Conservation (phyloP, 2,797 vertebrate genomes). For the Onychomys torridus region DNA sequence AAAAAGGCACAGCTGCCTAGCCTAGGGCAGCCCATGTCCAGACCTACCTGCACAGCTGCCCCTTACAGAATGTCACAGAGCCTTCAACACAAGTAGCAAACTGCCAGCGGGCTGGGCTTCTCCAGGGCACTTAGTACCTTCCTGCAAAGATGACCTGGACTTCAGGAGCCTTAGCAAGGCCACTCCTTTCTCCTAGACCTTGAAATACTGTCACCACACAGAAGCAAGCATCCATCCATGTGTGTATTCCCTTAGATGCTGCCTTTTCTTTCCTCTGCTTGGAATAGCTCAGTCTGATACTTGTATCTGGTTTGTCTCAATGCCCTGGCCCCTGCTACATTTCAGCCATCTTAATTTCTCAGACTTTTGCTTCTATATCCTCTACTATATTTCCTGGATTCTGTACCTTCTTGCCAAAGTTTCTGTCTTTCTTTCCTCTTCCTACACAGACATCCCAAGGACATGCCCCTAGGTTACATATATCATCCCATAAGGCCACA, state of each 20-base stretch:
- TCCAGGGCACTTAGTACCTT: background rate
- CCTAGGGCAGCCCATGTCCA: background rate
- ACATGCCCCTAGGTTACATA: background rate
- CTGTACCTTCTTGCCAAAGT: background rate
- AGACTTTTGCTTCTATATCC: background rate
- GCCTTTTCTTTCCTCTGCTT: background rate
- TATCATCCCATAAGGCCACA: background rate
- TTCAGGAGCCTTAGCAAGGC: background rate
- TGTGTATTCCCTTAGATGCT: background rate
- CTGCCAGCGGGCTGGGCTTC: background rate
- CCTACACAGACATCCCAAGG: background rate
- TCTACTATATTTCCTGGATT: background rate
- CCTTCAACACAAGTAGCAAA: background rate
- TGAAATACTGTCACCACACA: background rate
- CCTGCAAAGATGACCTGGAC: background rate
- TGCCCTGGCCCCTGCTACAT: background rate
- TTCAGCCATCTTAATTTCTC: background rate
- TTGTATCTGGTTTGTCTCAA: background rate
- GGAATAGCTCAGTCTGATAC: background rate
- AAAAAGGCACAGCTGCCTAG: conserved; percentile 65
- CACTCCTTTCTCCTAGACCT: background rate
- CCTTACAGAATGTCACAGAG: background rate
- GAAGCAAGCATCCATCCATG: fast-evolving
- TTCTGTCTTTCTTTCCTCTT: background rate
- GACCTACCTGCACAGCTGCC: background rate